Conservation (phyloP, 2,113 vertebrate species). For the Apistogramma diplotaenia region DNA sequence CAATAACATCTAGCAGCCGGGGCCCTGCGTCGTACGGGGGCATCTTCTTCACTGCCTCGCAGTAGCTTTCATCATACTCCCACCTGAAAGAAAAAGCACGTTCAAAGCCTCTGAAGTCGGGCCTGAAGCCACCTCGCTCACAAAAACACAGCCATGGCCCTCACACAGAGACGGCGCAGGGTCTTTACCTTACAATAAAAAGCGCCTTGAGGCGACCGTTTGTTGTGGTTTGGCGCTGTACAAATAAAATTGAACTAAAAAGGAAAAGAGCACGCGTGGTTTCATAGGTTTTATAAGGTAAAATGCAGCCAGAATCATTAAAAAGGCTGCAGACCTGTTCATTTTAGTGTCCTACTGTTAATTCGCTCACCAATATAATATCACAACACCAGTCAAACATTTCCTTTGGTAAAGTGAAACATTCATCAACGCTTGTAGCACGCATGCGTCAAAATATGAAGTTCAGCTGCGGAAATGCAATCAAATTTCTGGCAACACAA, state of each 20-base stretch:
- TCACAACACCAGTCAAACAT: neutral
- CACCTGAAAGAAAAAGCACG: slow-evolving; percentile 76
- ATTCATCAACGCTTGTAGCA: neutral
- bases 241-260: too few species aligned
- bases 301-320: neutral
- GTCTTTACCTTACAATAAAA: too few species aligned
- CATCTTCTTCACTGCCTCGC: slow-evolving; percentile 97
- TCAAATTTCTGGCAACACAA: neutral
- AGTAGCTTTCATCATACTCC: slow-evolving; percentile 99
- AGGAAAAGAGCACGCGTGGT: neutral
- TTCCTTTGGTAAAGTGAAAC: neutral
- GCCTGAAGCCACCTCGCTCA: neutral
- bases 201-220: too few species aligned
- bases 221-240: too few species aligned
- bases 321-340: neutral
- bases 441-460: neutral
- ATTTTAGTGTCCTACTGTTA: neutral
- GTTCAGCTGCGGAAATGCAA: neutral
- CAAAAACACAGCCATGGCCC: neutral
- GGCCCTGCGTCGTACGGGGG: slow-evolving; percentile 94
- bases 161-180: too few species aligned
- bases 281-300: neutral
- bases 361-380: neutral
- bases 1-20: slow-evolving; percentile 92
- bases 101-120: neutral